phyloP scores from a whole-genome alignment of 2,113 vertebrate genomes.

The Cyrtonyx montezumae region DNA sequence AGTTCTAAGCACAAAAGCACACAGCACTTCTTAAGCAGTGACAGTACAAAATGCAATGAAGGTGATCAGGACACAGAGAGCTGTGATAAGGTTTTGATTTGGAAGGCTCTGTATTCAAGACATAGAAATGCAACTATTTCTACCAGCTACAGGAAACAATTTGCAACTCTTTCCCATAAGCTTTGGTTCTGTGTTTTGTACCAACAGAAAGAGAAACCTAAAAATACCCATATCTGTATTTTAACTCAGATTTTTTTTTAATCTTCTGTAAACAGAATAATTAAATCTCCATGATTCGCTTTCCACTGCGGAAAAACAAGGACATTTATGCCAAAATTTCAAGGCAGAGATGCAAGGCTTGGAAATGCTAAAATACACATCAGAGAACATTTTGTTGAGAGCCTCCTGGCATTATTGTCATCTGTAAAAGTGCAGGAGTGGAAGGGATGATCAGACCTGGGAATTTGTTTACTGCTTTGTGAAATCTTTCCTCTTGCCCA shows the following conservation, averaged over 20 bases:
- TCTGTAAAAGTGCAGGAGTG: neutral
- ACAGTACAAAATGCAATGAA: neutral
- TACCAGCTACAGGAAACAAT: neutral
- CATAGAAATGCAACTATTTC: neutral
- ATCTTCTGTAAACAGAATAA: neutral
- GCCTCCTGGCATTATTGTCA: neutral
- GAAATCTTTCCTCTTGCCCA: neutral
- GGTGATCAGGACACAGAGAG: neutral
- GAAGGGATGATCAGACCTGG: neutral
- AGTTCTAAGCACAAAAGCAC: neutral
- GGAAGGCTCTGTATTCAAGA: neutral
- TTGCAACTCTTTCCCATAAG: neutral
- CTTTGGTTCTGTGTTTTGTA: neutral
- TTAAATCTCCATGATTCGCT: neutral
- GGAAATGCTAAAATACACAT: neutral
- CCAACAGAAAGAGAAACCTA: neutral
- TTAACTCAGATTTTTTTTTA: neutral
- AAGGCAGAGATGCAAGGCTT: neutral
- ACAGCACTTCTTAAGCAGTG: neutral
- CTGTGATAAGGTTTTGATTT: conserved; percentile 4
- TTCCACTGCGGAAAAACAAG: neutral
- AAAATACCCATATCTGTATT: neutral
- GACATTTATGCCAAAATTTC: neutral
- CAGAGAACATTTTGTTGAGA: neutral
- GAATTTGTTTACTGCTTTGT: neutral